Evolutionary conservation across 1,140 invertebrate genomes (phyloP).

Genomic region (Pseudobourletiella spinata): DNA sequence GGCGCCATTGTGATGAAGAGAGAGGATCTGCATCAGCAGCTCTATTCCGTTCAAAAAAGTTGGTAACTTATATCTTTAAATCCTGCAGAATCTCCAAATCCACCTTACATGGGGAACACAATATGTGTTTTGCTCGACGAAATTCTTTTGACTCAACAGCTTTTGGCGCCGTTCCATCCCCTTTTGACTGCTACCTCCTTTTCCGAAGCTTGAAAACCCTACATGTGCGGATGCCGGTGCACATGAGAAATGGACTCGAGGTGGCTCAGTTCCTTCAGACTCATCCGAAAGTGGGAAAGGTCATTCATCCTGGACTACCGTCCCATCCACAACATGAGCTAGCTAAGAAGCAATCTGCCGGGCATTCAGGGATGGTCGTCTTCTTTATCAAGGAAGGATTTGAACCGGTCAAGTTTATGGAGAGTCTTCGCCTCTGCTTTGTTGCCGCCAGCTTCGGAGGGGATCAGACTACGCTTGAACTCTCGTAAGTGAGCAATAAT

Average conservation of each 20-base stretch:
- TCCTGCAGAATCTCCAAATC: too few relatives aligned
- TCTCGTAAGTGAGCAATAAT: too few relatives aligned
- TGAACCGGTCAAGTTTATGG: too few relatives aligned
- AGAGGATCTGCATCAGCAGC: conserved; percentile 57
- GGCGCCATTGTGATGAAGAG: conserved; percentile 70
- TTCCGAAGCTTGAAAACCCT: conserved; percentile 92
- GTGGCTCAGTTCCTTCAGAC: conserved; percentile 71
- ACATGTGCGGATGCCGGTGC: conserved; percentile 79
- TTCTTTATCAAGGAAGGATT: conserved; percentile 75
- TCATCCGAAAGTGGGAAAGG: conserved; percentile 67
- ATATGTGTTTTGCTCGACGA: too few relatives aligned
- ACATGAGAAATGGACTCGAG: conserved; percentile 64
- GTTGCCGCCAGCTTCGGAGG: too few relatives aligned
- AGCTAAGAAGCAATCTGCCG: conserved; percentile 69
- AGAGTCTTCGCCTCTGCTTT: too few relatives aligned
- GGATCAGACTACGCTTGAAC: too few relatives aligned
- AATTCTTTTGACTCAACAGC: conserved; percentile 50
- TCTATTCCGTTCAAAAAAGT: conserved; percentile 88
- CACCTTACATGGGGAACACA: too few relatives aligned
- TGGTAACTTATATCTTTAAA: too few relatives aligned
- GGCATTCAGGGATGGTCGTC: conserved; percentile 85
- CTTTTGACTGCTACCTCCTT: conserved; percentile 91
- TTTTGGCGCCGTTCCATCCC: conserved; percentile 84
- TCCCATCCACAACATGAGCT: conserved; percentile 80
- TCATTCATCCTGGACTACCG: conserved; percentile 74